Conservation (phyloP, 35 echinoderm and acorn worm species). For the Apostichopus californicus region DNA sequence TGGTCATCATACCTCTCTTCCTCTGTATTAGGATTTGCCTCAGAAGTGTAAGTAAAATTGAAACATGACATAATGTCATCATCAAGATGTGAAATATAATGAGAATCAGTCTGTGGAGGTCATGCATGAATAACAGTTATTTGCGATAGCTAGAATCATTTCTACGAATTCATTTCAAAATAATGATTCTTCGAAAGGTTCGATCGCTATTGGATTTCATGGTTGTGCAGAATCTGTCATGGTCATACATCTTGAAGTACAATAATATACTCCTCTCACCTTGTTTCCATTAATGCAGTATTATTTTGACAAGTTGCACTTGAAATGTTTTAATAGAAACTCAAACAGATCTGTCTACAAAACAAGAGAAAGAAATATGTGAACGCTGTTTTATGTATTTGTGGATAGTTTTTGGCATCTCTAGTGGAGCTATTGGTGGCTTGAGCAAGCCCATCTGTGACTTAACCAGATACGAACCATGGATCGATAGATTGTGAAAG, state of each 20-base stretch:
- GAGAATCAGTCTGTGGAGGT: no score
- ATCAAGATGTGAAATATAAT: no score
- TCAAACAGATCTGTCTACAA: not conserved
- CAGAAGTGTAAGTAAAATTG: constrained; percentile 62
- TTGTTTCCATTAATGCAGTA: no score
- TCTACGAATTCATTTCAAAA: no score
- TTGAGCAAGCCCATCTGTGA: no score
- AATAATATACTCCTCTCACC: no score
- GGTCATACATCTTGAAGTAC: no score
- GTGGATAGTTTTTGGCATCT: not conserved
- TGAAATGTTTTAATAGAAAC: not conserved
- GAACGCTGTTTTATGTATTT: not conserved
- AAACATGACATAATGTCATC: not conserved
- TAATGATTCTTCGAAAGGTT: not conserved
- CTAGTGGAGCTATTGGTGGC: no score
- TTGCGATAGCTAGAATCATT: not conserved
- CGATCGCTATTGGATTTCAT: not conserved
- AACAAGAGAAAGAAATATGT: not conserved
- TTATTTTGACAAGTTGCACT: not conserved
- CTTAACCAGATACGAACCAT: no score
- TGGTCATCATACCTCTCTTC: constrained; percentile 90
- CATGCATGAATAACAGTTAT: no score
- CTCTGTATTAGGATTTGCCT: constrained; percentile 84
- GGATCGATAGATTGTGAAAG: no score
- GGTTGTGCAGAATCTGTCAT: not conserved